Percentiles rank a stretch among this genome's conserved stretches.
Evolutionary conservation across 2,797 vertebrate species (phyloP).

Genomic region (Lepilemur ruficaudatus): DNA sequence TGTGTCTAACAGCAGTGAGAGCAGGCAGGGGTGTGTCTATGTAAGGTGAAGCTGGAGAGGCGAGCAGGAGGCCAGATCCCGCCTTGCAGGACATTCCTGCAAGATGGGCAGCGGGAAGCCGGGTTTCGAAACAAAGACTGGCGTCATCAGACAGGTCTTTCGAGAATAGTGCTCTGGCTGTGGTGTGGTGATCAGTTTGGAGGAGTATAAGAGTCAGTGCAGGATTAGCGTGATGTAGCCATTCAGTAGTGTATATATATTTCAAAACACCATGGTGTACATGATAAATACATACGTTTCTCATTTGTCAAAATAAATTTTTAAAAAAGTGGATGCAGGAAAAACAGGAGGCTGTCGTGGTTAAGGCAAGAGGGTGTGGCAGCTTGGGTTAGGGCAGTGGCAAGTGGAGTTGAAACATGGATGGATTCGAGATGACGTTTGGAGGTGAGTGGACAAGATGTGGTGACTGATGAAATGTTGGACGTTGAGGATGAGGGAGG

Average conservation of each 20-base stretch:
- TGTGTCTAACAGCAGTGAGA: background rate
- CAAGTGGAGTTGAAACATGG: background rate
- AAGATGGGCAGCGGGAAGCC: background rate
- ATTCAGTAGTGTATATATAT: background rate
- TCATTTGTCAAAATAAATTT: background rate
- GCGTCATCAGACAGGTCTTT: background rate
- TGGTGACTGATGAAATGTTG: background rate
- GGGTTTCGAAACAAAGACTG: background rate
- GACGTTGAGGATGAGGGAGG: background rate
- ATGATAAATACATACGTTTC: background rate
- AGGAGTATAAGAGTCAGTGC: background rate
- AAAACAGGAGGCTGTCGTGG: background rate
- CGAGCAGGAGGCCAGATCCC: background rate
- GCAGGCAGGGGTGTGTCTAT: no score
- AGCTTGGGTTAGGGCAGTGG: background rate
- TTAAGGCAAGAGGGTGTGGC: background rate
- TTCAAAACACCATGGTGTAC: background rate
- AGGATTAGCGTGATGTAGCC: background rate
- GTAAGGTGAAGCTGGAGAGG: background rate
- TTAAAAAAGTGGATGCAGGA: background rate
- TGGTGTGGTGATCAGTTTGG: background rate
- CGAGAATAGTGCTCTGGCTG: background rate
- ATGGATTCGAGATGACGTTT: background rate
- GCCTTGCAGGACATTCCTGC: background rate
- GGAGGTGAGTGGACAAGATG: background rate